Conservation (phyloP, 2,888 invertebrate genomes). For the Harpagoxenus sublaevis region DNA sequence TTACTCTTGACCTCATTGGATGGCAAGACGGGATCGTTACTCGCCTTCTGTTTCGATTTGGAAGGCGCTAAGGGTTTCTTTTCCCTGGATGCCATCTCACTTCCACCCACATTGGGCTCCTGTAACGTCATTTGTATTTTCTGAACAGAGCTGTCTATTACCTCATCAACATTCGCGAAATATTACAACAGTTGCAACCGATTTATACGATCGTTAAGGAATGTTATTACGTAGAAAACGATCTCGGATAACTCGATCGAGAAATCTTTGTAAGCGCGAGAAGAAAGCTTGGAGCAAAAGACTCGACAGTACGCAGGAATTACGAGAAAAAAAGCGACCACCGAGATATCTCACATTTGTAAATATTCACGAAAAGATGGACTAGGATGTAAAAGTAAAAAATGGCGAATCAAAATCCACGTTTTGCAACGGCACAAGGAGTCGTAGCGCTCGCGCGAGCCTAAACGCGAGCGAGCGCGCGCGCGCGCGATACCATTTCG, state of each 20-base stretch:
- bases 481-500: not conserved
- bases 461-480: not conserved
- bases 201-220: not conserved
- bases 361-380: not conserved
- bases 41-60: constrained; percentile 85
- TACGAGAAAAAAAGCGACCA: too few relatives aligned
- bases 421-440: constrained; percentile 13
- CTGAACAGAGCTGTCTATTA: not conserved
- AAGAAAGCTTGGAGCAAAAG: not conserved
- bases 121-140: constrained; percentile 74
- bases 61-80: constrained; percentile 86
- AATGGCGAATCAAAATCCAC: constrained; percentile 3
- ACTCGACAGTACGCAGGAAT: not conserved
- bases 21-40: constrained; percentile 82
- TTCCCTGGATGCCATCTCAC: constrained; percentile 87
- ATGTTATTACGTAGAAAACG: not conserved
- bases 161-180: not conserved
- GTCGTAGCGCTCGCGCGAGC: not conserved
- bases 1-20: constrained; percentile 80
- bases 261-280: not conserved
- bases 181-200: not conserved
- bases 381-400: constrained; percentile 5
- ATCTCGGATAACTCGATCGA: not conserved
- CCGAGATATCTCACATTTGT: not conserved
- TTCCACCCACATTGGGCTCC: constrained; percentile 86